A percentile compares a stretch with the other conserved stretches of the same genome.
phyloP scores from a whole-genome alignment of 2,797 vertebrate genomes.

The Amblyraja radiata region DNA sequence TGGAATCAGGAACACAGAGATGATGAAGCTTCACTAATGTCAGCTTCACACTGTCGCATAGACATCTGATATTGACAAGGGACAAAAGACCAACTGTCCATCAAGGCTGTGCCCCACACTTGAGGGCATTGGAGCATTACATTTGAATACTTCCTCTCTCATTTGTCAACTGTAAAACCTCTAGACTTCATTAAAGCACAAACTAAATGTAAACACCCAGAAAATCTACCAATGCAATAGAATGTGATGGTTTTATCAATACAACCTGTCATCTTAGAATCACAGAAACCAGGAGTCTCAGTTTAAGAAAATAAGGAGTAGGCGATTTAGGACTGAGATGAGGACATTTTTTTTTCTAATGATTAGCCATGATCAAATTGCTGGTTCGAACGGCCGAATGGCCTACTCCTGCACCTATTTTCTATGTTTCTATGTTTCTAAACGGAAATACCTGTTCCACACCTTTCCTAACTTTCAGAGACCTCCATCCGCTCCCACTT shows the following conservation, averaged over 20 bases:
- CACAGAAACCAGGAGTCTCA: no score
- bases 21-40: neutral
- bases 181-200: neutral
- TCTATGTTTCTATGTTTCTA: no score
- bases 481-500: neutral
- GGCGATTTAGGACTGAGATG: no score
- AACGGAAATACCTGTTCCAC: neutral
- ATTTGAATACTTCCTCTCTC: neutral
- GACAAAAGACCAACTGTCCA: neutral
- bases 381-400: no score
- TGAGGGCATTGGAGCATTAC: neutral
- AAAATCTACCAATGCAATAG: neutral
- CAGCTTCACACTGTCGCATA: neutral
- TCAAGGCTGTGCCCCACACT: neutral
- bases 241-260: neutral
- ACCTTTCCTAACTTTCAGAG: neutral
- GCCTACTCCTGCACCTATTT: no score
- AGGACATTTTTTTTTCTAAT: no score
- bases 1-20: neutral
- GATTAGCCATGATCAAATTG: no score
- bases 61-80: neutral
- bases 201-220: neutral
- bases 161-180: neutral
- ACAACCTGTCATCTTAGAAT: neutral
- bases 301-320: no score